Conservation (phyloP, 2,797 vertebrate species). For the Anableps anableps region DNA sequence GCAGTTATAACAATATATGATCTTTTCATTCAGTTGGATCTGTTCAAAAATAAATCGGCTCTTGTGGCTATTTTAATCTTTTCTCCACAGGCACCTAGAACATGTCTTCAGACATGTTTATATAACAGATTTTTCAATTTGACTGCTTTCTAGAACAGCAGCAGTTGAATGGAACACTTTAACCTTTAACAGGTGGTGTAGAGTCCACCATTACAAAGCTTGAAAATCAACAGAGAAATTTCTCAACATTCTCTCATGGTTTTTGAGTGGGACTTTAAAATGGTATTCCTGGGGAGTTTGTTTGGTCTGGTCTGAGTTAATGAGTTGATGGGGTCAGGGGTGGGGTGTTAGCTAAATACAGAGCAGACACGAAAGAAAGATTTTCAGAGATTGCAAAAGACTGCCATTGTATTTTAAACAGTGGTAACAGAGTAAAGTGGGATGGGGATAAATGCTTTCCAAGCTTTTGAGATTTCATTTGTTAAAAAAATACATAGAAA, state of each 20-base stretch:
- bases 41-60: constrained; percentile 30
- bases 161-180: constrained; percentile 51
- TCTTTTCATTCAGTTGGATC: constrained; percentile 43
- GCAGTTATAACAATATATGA: constrained; percentile 28
- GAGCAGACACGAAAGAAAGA: background rate
- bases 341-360: too few relatives aligned
- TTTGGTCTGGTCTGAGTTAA: too few relatives aligned
- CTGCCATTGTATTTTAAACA: too few relatives aligned
- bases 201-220: constrained; percentile 38
- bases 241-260: constrained; percentile 22
- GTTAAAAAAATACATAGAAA: background rate
- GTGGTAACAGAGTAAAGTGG: background rate
- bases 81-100: constrained; percentile 19
- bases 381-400: background rate
- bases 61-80: constrained; percentile 21
- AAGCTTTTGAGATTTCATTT: background rate
- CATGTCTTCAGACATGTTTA: constrained; percentile 14
- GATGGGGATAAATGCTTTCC: too few relatives aligned
- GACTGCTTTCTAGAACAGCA: constrained; percentile 24
- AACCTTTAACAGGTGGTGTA: constrained; percentile 65
- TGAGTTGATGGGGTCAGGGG: too few relatives aligned
- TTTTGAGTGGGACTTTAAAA: constrained; percentile 44
- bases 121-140: constrained; percentile 13
- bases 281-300: constrained; percentile 31
- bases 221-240: constrained; percentile 60